phyloP scores from a whole-genome alignment of 2,888 invertebrate species.

The Unio delphinus region DNA sequence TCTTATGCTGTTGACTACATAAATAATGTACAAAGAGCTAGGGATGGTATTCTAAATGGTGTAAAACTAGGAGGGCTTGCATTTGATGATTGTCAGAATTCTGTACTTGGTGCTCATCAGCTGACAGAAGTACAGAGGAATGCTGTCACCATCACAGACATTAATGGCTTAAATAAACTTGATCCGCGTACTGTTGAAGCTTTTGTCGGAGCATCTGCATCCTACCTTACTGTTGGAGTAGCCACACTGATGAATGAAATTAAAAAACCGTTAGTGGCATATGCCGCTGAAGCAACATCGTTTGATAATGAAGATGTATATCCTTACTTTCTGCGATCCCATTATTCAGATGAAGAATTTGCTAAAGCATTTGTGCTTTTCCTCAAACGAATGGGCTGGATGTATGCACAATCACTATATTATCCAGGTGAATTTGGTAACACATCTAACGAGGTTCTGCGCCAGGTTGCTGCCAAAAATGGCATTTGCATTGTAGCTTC shows the following conservation, averaged over 20 bases:
- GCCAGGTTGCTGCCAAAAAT: slow-evolving; percentile 45
- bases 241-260: slow-evolving; percentile 73
- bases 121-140: slow-evolving; percentile 47
- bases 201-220: slow-evolving; percentile 51
- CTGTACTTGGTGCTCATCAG: slow-evolving; percentile 31
- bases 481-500: slow-evolving; percentile 63
- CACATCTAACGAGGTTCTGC: slow-evolving; percentile 39
- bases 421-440: slow-evolving; percentile 28
- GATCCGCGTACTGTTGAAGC: slow-evolving; percentile 56
- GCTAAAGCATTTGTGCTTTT: slow-evolving; percentile 65
- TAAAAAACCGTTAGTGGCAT: slow-evolving; percentile 72
- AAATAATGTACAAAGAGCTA: slow-evolving; percentile 14
- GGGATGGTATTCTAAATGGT: slow-evolving; percentile 37
- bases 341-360: slow-evolving; percentile 40
- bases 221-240: slow-evolving; percentile 44
- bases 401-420: slow-evolving; percentile 64
- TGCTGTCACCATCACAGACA: slow-evolving; percentile 36
- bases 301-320: slow-evolving; percentile 42
- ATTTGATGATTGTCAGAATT: slow-evolving; percentile 60
- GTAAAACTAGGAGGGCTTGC: slow-evolving; percentile 53
- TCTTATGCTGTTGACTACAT: slow-evolving; percentile 46
- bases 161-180: slow-evolving; percentile 33
- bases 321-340: slow-evolving; percentile 43
- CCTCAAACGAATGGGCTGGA: slow-evolving; percentile 69
- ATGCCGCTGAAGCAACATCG: slow-evolving; percentile 41